Conservation (phyloP, 2,888 invertebrate species). For the Sinhomidia bicolor region DNA sequence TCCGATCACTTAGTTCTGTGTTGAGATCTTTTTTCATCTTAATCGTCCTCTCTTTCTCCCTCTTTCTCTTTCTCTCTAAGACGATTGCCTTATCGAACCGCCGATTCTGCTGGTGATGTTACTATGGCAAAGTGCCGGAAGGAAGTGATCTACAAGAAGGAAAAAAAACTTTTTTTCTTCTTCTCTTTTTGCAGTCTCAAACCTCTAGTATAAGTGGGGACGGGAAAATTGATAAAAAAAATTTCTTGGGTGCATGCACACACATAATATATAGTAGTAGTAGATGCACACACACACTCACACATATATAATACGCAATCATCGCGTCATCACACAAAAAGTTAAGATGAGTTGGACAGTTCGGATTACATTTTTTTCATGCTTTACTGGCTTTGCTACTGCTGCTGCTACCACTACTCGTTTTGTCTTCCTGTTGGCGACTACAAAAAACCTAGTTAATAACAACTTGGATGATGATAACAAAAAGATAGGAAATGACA, state of each 20-base stretch:
- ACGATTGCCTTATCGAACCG: background rate
- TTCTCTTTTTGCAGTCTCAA: too few relatives aligned
- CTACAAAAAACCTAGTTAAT: conserved; percentile 20
- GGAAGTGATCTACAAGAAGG: background rate
- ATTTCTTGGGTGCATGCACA: background rate
- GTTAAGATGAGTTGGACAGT: conserved; percentile 42
- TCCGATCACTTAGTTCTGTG: background rate
- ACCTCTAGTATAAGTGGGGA: background rate
- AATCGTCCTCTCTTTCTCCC: background rate
- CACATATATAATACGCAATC: background rate
- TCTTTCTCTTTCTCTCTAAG: background rate
- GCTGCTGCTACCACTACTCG: background rate
- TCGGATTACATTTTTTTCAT: conserved; percentile 24
- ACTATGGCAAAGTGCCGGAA: conserved; percentile 33
- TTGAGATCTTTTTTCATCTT: background rate
- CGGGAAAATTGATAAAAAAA: conserved; percentile 29
- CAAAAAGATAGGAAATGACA: conserved; percentile 5
- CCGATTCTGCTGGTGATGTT: background rate
- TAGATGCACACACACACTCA: background rate
- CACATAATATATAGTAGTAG: background rate
- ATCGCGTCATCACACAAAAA: conserved; percentile 12
- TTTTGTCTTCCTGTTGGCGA: conserved; percentile 1
- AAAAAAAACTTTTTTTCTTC: background rate
- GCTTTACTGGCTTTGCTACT: conserved; percentile 7
- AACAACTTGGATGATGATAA: background rate